phyloP scores from a whole-genome alignment of 2,888 invertebrate genomes.

The Ophioninae sp. region DNA sequence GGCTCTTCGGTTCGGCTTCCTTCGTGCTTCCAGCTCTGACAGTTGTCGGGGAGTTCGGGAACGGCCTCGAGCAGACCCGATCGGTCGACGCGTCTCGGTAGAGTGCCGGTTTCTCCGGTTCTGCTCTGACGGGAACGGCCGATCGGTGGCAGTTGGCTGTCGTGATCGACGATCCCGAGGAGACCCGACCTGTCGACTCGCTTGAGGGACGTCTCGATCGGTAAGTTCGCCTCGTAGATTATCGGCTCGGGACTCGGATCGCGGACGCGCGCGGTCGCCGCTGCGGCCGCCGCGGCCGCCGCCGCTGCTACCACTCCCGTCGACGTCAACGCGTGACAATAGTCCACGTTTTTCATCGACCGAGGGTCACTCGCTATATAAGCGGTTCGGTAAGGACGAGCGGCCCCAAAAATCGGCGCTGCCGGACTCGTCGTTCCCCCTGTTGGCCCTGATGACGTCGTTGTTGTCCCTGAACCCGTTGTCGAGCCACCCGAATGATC shows the following conservation, averaged over 20 bases:
- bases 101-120: conserved; percentile 64
- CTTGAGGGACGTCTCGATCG: conserved; percentile 70
- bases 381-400: conserved; percentile 60
- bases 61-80: conserved; percentile 76
- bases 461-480: conserved; percentile 59
- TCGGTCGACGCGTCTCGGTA: conserved; percentile 73
- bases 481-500: conserved; percentile 12
- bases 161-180: conserved; percentile 72
- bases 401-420: conserved; percentile 60
- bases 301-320: conserved; percentile 6
- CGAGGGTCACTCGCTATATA: conserved; percentile 50
- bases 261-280: conserved; percentile 53
- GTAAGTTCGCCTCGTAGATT: conserved; percentile 62
- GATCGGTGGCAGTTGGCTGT: conserved; percentile 57
- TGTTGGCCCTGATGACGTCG: conserved; percentile 58
- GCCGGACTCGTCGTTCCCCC: conserved; percentile 54
- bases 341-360: conserved; percentile 57
- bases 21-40: conserved; percentile 53
- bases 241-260: conserved; percentile 46
- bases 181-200: conserved; percentile 77
- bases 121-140: conserved; percentile 55
- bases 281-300: conserved; percentile 44
- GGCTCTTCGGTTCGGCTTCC: conserved; percentile 50
- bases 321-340: conserved; percentile 68
- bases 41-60: conserved; percentile 75